Percentiles rank a stretch among this genome's conserved stretches.
These are phyloP conservation scores for Mus pahari DNA, from an alignment of 2,113 vertebrate genomes.

Conservation along the genomic window DNA sequence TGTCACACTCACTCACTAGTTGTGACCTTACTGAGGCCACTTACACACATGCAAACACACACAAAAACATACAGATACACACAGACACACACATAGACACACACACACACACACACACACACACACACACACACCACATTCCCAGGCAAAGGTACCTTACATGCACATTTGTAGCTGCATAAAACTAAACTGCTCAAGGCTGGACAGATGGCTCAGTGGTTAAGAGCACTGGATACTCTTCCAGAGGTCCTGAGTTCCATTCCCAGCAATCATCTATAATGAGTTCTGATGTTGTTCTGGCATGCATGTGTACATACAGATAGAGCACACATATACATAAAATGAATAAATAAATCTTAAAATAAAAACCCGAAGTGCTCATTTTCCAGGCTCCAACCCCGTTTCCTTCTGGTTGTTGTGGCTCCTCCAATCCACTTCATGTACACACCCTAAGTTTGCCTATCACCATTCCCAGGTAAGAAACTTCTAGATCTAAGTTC, in stretches of 20 bases:
- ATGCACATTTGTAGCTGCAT: not conserved
- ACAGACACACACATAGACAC: not conserved
- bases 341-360: too few relatives aligned
- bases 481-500: not conserved
- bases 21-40: not conserved
- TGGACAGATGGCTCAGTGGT: too few relatives aligned
- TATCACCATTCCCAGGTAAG: not conserved
- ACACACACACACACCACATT: not conserved
- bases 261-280: too few relatives aligned
- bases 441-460: not conserved
- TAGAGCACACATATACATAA: too few relatives aligned
- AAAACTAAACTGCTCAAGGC: not conserved
- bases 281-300: too few relatives aligned
- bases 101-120: not conserved
- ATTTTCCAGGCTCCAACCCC: not conserved
- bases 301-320: too few relatives aligned
- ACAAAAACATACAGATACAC: not conserved
- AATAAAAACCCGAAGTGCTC: too few relatives aligned
- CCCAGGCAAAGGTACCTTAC: not conserved
- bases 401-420: not conserved
- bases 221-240: too few relatives aligned
- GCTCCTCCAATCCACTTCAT: not conserved
- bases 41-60: not conserved
- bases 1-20: not conserved
- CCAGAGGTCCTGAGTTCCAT: too few relatives aligned